Conservation (phyloP, 2,113 vertebrate genomes). For the Addax nasomaculatus region DNA sequence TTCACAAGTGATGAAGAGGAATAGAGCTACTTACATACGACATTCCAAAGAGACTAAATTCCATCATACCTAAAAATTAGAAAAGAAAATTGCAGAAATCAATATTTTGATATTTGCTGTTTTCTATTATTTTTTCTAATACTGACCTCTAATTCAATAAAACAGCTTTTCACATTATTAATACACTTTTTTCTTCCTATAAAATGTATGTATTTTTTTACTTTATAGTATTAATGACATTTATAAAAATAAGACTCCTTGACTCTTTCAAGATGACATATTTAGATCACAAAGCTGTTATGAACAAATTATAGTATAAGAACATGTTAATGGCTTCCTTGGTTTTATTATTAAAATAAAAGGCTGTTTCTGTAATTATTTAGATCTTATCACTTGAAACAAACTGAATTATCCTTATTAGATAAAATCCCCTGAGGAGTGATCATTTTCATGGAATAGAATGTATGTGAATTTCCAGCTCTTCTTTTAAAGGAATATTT, state of each 20-base stretch:
- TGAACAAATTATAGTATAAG: not conserved
- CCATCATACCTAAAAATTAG: conserved; percentile 80
- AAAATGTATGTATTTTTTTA: not conserved
- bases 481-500: not conserved
- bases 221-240: not conserved
- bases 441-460: not conserved
- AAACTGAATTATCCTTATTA: not conserved
- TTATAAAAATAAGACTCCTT: not conserved
- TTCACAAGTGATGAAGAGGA: not conserved
- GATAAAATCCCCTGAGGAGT: not conserved
- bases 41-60: conserved; percentile 90
- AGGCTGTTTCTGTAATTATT: not conserved
- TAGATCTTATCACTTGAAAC: not conserved
- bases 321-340: not conserved
- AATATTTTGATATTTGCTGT: not conserved
- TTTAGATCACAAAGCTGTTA: not conserved
- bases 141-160: not conserved
- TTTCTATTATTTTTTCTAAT: not conserved
- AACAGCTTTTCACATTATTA: not conserved
- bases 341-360: not conserved
- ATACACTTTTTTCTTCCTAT: not conserved
- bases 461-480: not conserved
- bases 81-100: not conserved
- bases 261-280: not conserved
- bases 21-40: conserved; percentile 79